Base-by-base conservation (phyloP, 2,888 invertebrate genomes). In the Agrilus biguttatus region DNA sequence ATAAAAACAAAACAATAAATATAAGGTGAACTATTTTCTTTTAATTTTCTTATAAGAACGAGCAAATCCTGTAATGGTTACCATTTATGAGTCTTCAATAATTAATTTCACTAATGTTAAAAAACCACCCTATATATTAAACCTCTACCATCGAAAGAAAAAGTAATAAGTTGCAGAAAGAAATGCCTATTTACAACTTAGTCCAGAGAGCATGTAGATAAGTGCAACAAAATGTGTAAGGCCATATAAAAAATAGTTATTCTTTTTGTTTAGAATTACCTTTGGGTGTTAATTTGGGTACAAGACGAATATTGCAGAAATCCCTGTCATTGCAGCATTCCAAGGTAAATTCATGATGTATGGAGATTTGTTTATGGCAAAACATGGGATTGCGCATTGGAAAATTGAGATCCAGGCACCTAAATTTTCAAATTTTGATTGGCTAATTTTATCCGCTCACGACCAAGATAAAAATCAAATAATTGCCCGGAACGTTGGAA, bases 301-400 rank as follows among this genome's bases (percentile, higher is more conserved):
- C 74, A 69, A 83, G 74, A 59, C 74, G 71, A 60, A 69, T 73
- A 73, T 85, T 85, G 77, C 85, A 85, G 78, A 77, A 79, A 57
- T 67, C 65, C 72, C 75, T 72, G 62, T 78, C 71, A 67, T 78
- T 77, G 77, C 87, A 87, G 79, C 86, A 87, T 66, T 78, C 74
- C 73, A 84, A 80, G 72, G 77, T 77, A 75, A 82, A 79, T 58
- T 80, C 76, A 63, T 78, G 77, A 73, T 82, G 83, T 71, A 74
- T 73, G 71, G 74, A 73, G 71, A 75, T 77, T 69, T 80, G 77
- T 68, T 77, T 75, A 71, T 80, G 78, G 75, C 86, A 86, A 75
- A 80, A 74, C 75, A 85, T 75, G 68, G 83, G 82, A 67, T 84
- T 83, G 67, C 84, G 84, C 67, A 82, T 75, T 71, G 78, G 73